Evolutionary conservation across 2,797 vertebrate species (phyloP).

Genomic region (Botia almorhae): DNA sequence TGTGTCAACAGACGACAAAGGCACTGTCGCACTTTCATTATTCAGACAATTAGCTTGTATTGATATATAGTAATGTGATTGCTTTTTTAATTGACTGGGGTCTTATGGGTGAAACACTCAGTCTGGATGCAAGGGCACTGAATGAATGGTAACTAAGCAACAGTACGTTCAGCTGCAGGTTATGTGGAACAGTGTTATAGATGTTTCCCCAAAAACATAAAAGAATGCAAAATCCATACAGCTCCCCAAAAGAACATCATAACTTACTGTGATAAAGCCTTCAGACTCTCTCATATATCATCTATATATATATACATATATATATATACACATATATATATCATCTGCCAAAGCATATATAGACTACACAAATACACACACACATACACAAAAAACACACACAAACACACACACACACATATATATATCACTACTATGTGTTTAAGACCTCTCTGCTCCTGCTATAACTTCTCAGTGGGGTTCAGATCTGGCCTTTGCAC

Average conservation of each 20-base stretch:
- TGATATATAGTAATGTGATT: constrained; percentile 32
- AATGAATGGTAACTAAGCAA: constrained; percentile 36
- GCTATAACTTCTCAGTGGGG: too few relatives aligned
- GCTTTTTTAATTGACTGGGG: constrained; percentile 34
- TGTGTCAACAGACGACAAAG: neutral
- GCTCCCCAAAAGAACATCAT: neutral
- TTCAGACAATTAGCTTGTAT: neutral
- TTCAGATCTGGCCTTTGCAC: too few relatives aligned
- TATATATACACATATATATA: too few relatives aligned
- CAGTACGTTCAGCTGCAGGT: constrained; percentile 13
- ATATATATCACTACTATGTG: too few relatives aligned
- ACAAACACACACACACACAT: too few relatives aligned
- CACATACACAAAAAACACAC: too few relatives aligned
- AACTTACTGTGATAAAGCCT: neutral
- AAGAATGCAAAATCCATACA: constrained; percentile 12
- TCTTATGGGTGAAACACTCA: neutral
- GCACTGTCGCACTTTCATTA: neutral
- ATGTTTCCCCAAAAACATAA: constrained; percentile 23
- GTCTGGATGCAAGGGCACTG: constrained; percentile 2
- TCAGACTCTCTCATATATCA: too few relatives aligned
- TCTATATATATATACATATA: too few relatives aligned
- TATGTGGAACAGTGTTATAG: neutral
- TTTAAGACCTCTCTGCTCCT: too few relatives aligned
- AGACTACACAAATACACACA: too few relatives aligned
- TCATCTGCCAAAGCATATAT: too few relatives aligned